phyloP scores from a whole-genome alignment of 1,140 invertebrate genomes.

The Lordiphosa mommai region DNA sequence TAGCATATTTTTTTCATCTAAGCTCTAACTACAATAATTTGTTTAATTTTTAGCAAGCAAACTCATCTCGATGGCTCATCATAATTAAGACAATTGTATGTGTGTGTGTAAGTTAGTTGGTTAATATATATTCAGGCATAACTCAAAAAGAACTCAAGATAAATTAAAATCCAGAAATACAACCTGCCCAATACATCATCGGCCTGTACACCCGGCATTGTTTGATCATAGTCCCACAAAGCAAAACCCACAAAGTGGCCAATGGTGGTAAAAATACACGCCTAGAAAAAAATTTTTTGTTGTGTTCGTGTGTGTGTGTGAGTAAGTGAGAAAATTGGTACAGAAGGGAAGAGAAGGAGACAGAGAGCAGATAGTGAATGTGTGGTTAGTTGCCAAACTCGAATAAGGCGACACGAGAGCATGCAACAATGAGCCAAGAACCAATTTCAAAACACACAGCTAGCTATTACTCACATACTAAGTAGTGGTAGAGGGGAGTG shows the following conservation, averaged over 20 bases:
- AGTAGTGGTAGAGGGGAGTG: background rate
- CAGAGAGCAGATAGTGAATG: slow-evolving; percentile 2
- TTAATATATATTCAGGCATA: background rate
- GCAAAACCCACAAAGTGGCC: slow-evolving; percentile 86
- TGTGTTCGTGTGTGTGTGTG: slow-evolving; percentile 8
- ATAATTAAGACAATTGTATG: no score
- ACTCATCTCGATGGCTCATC: slow-evolving; percentile 7
- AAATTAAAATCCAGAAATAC: slow-evolving; percentile 57
- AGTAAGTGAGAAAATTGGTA: slow-evolving; percentile 27
- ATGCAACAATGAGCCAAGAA: background rate
- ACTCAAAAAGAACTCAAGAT: slow-evolving; percentile 6
- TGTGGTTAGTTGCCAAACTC: no score
- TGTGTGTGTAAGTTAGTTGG: slow-evolving; percentile 28
- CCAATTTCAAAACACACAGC: no score
- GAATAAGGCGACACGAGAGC: background rate
- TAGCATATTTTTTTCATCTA: no score
- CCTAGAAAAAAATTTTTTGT: slow-evolving; percentile 81
- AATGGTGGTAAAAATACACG: slow-evolving; percentile 86
- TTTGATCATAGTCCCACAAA: slow-evolving; percentile 92
- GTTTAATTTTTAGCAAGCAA: no score
- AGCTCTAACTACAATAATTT: no score
- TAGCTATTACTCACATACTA: slow-evolving; percentile 6
- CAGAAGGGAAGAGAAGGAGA: slow-evolving; percentile 10
- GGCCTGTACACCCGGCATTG: slow-evolving; percentile 86
- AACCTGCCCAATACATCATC: slow-evolving; percentile 92